Evolutionary conservation across 1,140 invertebrate species (phyloP).

Genomic region (Drepana arcuata): DNA sequence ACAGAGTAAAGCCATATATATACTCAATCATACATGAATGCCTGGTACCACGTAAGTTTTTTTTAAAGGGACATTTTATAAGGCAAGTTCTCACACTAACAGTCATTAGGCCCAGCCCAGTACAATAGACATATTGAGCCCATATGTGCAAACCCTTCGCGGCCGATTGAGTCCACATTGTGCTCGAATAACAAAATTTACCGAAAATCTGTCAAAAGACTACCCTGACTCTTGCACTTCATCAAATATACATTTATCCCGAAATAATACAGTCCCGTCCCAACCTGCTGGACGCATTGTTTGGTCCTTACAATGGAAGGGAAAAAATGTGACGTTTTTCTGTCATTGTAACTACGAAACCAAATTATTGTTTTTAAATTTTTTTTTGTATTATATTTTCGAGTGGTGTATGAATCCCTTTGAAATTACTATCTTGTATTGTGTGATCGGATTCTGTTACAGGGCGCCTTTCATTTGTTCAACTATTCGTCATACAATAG

Average conservation of each 20-base stretch:
- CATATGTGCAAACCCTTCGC: conserved; percentile 59
- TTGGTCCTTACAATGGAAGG: conserved; percentile 33
- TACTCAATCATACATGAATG: too few relatives aligned
- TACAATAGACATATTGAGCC: conserved; percentile 53
- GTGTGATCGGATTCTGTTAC: too few relatives aligned
- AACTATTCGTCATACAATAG: too few relatives aligned
- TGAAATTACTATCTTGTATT: conserved; percentile 21
- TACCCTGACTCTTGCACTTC: conserved; percentile 61
- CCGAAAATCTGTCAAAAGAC: conserved; percentile 42
- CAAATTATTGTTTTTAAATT: conserved; percentile 60
- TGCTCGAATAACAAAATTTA: conserved; percentile 30
- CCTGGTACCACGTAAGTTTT: too few relatives aligned
- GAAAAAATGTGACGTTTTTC: conserved; percentile 32
- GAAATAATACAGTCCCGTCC: conserved; percentile 42
- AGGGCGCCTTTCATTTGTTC: too few relatives aligned
- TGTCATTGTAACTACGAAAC: conserved; percentile 36
- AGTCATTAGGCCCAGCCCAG: conserved; percentile 39
- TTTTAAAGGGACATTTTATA: conserved; percentile 19
- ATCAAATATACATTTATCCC: conserved; percentile 66
- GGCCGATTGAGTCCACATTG: conserved; percentile 36
- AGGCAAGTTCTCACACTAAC: conserved; percentile 39
- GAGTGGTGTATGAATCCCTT: conserved; percentile 38
- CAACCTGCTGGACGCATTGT: conserved; percentile 39
- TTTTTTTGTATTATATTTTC: conserved; percentile 33
- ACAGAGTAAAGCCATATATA: too few relatives aligned